These are phyloP conservation scores for Cranoglanis bouderius DNA, from an alignment of 2,113 vertebrate species.

Conservation along the genomic window DNA sequence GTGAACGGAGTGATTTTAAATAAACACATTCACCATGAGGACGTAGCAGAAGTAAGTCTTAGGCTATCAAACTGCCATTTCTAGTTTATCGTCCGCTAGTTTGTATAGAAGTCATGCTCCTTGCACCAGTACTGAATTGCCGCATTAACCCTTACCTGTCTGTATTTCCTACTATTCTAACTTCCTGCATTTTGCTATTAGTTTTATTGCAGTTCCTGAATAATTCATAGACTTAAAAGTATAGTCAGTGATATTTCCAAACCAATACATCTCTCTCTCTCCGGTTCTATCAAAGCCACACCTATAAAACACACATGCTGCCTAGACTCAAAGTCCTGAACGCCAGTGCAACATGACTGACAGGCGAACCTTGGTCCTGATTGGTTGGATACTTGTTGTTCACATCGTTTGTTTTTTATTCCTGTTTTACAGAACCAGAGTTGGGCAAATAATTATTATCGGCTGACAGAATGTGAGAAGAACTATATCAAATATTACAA, in stretches of 20 bases:
- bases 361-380: neutral
- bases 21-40: neutral
- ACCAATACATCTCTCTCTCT: neutral
- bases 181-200: neutral
- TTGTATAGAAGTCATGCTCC: neutral
- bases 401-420: neutral
- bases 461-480: neutral
- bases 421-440: neutral
- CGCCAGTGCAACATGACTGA: neutral
- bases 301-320: neutral
- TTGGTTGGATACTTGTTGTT: neutral
- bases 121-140: neutral
- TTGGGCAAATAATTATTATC: neutral
- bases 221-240: neutral
- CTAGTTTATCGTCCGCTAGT: neutral
- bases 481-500: neutral
- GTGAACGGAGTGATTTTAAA: neutral
- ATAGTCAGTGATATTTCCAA: neutral
- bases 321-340: neutral
- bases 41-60: neutral
- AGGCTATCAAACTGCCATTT: neutral
- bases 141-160: neutral
- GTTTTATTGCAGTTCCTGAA: neutral
- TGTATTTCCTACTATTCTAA: neutral
- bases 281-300: neutral